Percentiles rank a stretch among this genome's conserved stretches.
Conservation (phyloP, 2,797 vertebrate genomes). For the Pipistrellus pygmaeus region DNA sequence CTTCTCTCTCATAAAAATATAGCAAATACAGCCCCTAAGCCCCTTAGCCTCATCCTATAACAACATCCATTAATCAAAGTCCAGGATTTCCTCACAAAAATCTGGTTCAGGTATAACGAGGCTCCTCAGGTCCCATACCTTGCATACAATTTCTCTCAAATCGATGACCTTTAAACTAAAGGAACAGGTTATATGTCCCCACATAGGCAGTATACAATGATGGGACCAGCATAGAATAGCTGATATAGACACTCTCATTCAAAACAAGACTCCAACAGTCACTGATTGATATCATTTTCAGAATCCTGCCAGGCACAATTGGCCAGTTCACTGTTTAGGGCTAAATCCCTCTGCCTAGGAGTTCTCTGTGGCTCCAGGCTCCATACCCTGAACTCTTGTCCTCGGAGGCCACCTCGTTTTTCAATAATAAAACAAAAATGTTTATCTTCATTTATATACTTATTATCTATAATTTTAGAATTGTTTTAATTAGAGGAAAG, state of each 20-base stretch:
- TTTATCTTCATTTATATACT: constrained; percentile 1
- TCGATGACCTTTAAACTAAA: not conserved
- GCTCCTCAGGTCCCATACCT: not conserved
- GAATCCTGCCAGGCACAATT: not conserved
- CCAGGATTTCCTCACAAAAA: not conserved
- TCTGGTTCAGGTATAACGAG: not conserved
- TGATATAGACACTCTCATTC: not conserved
- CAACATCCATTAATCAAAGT: not conserved
- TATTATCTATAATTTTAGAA: not conserved
- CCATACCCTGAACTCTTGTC: not conserved
- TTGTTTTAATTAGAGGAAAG: not conserved
- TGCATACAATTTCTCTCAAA: not conserved
- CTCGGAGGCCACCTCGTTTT: not conserved
- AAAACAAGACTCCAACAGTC: not conserved
- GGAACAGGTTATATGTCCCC: not conserved
- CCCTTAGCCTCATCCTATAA: not conserved
- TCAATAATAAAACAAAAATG: not conserved
- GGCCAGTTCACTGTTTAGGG: not conserved
- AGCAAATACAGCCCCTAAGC: not conserved
- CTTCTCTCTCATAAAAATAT: not conserved
- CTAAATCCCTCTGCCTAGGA: not conserved
- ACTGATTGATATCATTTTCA: not conserved
- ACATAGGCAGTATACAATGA: not conserved
- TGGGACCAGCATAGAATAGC: not conserved
- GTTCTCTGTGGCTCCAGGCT: not conserved